Conservation (phyloP, 1,140 invertebrate genomes). For the Paramacrobiotus metropolitanus region DNA sequence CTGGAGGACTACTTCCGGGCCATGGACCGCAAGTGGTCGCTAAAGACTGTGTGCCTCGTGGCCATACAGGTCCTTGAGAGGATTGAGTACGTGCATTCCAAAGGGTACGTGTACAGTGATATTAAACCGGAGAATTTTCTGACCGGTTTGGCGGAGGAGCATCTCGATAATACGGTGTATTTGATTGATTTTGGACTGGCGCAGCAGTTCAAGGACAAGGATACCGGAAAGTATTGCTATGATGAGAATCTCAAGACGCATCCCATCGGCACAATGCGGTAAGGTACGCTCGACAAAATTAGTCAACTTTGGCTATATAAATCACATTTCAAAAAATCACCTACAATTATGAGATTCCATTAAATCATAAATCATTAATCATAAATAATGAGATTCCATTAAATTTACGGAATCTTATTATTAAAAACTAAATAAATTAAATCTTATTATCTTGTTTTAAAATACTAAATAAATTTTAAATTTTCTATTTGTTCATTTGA, state of each 20-base stretch:
- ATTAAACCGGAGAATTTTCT: constrained; percentile 11
- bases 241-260: neutral
- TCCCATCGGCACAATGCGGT: neutral
- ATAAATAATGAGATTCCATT: too few species aligned
- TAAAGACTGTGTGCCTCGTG: neutral
- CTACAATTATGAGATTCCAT: too few species aligned
- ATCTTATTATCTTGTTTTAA: too few species aligned
- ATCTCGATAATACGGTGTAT: constrained; percentile 13
- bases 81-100: constrained; percentile 38
- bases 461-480: too few species aligned
- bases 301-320: too few species aligned
- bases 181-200: constrained; percentile 42
- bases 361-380: too few species aligned
- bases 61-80: constrained; percentile 14
- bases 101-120: constrained; percentile 34
- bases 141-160: neutral
- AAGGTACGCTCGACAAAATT: too few species aligned
- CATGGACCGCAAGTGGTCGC: neutral
- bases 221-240: neutral
- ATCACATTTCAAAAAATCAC: too few species aligned
- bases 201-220: neutral
- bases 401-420: too few species aligned
- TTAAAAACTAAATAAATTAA: constrained; percentile 16
- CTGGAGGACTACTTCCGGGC: neutral
- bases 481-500: too few species aligned